phyloP scores from a whole-genome alignment of 2,888 invertebrate species.

The Spodoptera littoralis region DNA sequence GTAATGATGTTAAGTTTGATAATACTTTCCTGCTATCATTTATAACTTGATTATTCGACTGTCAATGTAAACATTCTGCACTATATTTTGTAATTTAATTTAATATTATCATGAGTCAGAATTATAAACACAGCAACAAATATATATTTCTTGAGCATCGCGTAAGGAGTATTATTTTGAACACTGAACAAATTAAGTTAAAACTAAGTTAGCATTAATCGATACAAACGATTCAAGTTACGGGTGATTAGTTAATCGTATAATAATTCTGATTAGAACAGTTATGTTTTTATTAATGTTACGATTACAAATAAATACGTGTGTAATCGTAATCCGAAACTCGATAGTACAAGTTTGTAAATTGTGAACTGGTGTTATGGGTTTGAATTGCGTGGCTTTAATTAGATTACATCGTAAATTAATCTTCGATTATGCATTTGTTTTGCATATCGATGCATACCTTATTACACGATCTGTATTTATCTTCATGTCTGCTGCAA shows the following conservation, averaged over 20 bases:
- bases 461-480: slow-evolving; percentile 20
- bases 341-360: slow-evolving; percentile 29
- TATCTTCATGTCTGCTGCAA: slow-evolving; percentile 30
- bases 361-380: slow-evolving; percentile 26
- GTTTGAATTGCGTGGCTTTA: slow-evolving; percentile 14
- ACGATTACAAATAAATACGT: too few relatives aligned
- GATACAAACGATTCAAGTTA: slow-evolving; percentile 16
- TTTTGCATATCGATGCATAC: slow-evolving; percentile 36
- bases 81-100: too few relatives aligned
- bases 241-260: slow-evolving; percentile 12
- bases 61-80: too few relatives aligned
- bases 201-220: slow-evolving; percentile 16
- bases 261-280: slow-evolving; percentile 6
- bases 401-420: slow-evolving; percentile 35
- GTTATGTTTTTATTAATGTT: slow-evolving; percentile 2
- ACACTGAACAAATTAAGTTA: background rate
- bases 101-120: background rate
- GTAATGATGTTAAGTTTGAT: slow-evolving; percentile 19
- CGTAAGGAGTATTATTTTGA: background rate
- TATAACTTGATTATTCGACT: background rate
- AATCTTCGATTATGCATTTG: slow-evolving; percentile 39
- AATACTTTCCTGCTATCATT: slow-evolving; percentile 4
- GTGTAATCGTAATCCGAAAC: slow-evolving; percentile 21
- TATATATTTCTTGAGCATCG: too few relatives aligned
- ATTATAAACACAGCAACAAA: too few relatives aligned